Conservation (phyloP, 2,797 vertebrate genomes). For the Emys orbicularis region DNA sequence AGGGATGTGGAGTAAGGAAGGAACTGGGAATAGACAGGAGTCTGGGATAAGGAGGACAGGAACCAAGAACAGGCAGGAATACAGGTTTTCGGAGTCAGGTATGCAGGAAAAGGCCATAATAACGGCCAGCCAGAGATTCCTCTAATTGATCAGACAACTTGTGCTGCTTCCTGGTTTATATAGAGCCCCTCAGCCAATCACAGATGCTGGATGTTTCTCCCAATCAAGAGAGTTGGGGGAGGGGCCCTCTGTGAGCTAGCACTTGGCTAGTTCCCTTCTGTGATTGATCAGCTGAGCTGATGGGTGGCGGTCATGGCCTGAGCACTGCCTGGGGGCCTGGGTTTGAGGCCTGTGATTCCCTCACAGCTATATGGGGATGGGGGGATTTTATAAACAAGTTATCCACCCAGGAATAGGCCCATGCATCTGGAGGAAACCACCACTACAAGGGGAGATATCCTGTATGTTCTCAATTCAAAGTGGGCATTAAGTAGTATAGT, state of each 20-base stretch:
- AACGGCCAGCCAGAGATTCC: not conserved
- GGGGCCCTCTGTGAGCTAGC: not conserved
- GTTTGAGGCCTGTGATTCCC: not conserved
- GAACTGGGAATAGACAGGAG: too few species aligned
- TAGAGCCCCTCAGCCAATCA: not conserved
- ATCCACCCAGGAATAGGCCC: not conserved
- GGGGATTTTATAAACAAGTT: not conserved
- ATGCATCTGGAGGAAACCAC: not conserved
- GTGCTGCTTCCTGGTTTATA: not conserved
- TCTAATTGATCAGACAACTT: not conserved
- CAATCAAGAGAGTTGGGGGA: not conserved
- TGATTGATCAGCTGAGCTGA: not conserved
- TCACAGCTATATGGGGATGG: accelerated
- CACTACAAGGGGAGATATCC: not conserved
- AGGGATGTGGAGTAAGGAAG: too few species aligned
- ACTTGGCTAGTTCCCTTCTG: not conserved
- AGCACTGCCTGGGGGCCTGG: not conserved
- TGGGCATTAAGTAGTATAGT: not conserved
- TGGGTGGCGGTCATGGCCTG: not conserved
- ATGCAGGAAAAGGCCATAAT: not conserved
- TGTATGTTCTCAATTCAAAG: not conserved
- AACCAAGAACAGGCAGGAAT: too few species aligned
- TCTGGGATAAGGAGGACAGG: too few species aligned
- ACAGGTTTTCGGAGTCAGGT: not conserved
- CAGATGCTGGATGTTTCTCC: not conserved